Evolutionary conservation across 1,140 invertebrate genomes (phyloP).

Genomic region (Euwallacea similis): DNA sequence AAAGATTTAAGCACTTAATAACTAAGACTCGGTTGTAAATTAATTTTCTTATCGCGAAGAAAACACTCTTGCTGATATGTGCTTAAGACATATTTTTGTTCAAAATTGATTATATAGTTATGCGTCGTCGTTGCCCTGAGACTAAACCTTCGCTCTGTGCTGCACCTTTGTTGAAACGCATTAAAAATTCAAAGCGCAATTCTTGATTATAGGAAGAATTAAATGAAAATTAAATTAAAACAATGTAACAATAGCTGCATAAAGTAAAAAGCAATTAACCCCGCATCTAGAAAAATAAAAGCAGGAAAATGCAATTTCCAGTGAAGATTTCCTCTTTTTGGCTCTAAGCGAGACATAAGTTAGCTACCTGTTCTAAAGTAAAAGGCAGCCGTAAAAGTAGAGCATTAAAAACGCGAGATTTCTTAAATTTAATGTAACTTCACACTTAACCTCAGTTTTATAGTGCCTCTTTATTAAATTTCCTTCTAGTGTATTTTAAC

Average conservation of each 20-base stretch:
- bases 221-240: no score
- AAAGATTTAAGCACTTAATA: neutral
- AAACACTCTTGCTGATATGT: neutral
- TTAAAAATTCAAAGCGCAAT: no score
- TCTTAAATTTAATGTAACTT: constrained; percentile 26
- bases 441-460: constrained; percentile 22
- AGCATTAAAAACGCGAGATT: constrained; percentile 20
- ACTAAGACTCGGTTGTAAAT: neutral
- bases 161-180: no score
- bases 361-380: constrained; percentile 13
- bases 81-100: neutral
- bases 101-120: neutral
- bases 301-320: constrained; percentile 4
- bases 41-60: neutral
- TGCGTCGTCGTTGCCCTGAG: neutral
- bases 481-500: constrained; percentile 13
- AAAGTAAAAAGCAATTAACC: neutral
- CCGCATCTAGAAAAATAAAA: neutral
- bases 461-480: constrained; percentile 19
- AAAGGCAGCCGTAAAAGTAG: constrained; percentile 15
- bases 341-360: constrained; percentile 1
- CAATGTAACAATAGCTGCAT: neutral
- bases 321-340: constrained; percentile 4
- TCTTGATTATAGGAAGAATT: no score
- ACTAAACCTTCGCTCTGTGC: no score